Evolutionary conservation across 35 echinoderm and acorn worm species (phyloP).

Genomic region (Amphiura filiformis): DNA sequence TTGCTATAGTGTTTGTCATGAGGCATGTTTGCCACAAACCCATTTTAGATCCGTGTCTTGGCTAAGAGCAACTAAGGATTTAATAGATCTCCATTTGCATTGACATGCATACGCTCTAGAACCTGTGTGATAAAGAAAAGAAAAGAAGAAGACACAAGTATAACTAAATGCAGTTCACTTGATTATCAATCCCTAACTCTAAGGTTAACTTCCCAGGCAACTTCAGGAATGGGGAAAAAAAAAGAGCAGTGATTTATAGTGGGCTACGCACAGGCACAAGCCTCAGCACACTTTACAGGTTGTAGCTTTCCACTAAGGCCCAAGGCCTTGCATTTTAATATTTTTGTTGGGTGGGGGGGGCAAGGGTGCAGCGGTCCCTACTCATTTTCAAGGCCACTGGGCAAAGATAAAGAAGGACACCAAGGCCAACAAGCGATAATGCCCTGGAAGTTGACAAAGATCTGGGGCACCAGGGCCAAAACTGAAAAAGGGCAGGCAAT

Average conservation of each 20-base stretch:
- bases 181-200: not conserved
- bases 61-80: conserved; percentile 17
- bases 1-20: no score
- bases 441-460: no score
- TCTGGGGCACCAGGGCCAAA: no score
- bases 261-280: no score
- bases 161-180: no score
- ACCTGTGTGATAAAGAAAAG: conserved; percentile 47
- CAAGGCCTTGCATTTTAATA: not conserved
- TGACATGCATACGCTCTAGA: conserved; percentile 90
- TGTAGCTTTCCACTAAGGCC: not conserved
- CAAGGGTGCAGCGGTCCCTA: no score
- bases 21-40: conserved; percentile 91
- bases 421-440: no score
- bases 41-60: conserved; percentile 71
- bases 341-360: not conserved
- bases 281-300: no score
- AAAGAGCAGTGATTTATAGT: no score
- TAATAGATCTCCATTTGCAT: conserved; percentile 84
- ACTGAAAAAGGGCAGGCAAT: no score
- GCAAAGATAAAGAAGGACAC: no score
- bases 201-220: not conserved
- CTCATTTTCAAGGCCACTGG: no score
- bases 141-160: not conserved
- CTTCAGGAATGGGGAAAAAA: not conserved